A percentile compares a stretch with the other conserved stretches of the same genome.
Evolutionary conservation across 2,888 invertebrate species (phyloP).

Genomic region (Acanthacorydalis orientalis): DNA sequence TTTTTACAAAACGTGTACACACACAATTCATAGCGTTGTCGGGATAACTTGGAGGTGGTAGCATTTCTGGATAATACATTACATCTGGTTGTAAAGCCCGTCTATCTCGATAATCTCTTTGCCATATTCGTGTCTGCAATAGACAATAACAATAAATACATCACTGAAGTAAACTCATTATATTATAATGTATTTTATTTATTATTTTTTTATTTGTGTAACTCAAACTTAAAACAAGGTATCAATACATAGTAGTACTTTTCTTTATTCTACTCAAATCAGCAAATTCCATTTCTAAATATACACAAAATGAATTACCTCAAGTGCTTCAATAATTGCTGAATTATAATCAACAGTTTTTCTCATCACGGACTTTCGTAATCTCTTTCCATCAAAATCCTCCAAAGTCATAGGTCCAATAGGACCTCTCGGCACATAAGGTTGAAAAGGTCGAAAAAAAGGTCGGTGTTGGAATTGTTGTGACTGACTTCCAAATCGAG

Average conservation of each 20-base stretch:
- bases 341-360: slow-evolving; percentile 98
- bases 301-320: slow-evolving; percentile 35
- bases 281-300: neutral
- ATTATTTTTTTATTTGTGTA: neutral
- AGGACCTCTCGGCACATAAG: slow-evolving; percentile 28
- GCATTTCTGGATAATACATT: slow-evolving; percentile 82
- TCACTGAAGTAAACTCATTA: neutral
- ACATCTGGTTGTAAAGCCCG: slow-evolving; percentile 86
- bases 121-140: slow-evolving; percentile 78
- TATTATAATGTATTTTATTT: neutral
- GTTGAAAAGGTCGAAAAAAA: slow-evolving; percentile 24
- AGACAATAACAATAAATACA: slow-evolving; percentile 11
- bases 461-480: slow-evolving; percentile 14
- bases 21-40: slow-evolving; percentile 96
- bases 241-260: neutral
- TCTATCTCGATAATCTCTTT: slow-evolving; percentile 79
- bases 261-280: too few relatives aligned
- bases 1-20: slow-evolving; percentile 88
- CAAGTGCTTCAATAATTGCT: slow-evolving; percentile 78
- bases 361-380: slow-evolving; percentile 90
- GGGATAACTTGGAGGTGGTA: slow-evolving; percentile 85
- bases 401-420: slow-evolving; percentile 52
- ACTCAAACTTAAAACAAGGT: neutral
- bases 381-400: slow-evolving; percentile 90
- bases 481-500: slow-evolving; percentile 1